Base-by-base conservation (phyloP, 2,888 invertebrate genomes). In the Stenichneumon culpator region DNA sequence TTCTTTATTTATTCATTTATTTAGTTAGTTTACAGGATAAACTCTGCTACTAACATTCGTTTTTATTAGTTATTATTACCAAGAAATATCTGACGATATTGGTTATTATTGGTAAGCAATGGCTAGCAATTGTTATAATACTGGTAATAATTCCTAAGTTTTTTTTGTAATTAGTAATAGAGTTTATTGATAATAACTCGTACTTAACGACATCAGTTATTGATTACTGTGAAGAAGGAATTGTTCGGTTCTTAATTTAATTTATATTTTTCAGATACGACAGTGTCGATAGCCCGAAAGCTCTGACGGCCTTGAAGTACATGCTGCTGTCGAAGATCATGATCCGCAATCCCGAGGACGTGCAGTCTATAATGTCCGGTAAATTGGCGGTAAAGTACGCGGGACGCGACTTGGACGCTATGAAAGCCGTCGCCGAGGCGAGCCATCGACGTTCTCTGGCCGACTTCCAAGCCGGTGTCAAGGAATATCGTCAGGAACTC, bases 261-360 rank as follows among this genome's bases (percentile, higher is more conserved):
- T 73, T 68, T 32, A 73, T 39, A 5, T 65, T 5, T 79, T 44
- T 82, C 72, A 94, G 94, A 60, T 94, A 94, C 68, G 99, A 99
- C 94, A 99, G 98, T 88, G 97, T 99, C 4, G 98, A 99, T 90
- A 97, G 97, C 91, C 96, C 96, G 4, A 98, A 98, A 94, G 99
- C 99, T 2, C 94, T 99, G 39, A 97, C 97, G 32, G 98, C 99
- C n/a, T 95, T 99, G 22, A 99, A 99, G 94, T 99, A 99, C 94
- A 99, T 99, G 99, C 96, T 99, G 90, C 94, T 99, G 89, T 98
- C 99, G 85, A 99, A 99, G 95, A 99, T 99, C 83, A 99, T 99
- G 99, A 95, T 99, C 79, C 98, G 98, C 90, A 98, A 97, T 87
- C 98, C 99, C 0, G 99, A 99, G 93, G 99, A 99, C 94, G 99